These are phyloP conservation scores for Drosophila mayaguana DNA, from an alignment of 2,888 invertebrate genomes.

Conservation along the genomic window DNA sequence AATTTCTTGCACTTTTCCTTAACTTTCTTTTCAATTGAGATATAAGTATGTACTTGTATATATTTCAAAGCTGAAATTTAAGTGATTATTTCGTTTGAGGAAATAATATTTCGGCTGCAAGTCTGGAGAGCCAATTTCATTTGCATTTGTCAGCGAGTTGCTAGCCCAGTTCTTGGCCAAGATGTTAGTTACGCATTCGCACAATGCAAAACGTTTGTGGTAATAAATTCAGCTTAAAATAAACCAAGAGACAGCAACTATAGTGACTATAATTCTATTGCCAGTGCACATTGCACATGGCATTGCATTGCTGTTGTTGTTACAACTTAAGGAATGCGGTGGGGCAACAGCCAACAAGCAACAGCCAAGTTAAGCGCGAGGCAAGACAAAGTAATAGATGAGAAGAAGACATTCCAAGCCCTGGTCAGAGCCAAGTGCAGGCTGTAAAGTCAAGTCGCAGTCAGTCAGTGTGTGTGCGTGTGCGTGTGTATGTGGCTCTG, in stretches of 20 bases:
- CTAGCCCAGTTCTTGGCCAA: background rate
- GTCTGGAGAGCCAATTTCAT: slow-evolving; percentile 43
- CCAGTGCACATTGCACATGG: slow-evolving; percentile 26
- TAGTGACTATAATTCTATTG: slow-evolving; percentile 70
- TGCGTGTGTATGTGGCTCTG: slow-evolving; percentile 17
- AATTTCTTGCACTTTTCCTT: no score
- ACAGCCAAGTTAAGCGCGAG: slow-evolving; percentile 63
- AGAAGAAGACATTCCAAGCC: slow-evolving; percentile 62
- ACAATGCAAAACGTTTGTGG: slow-evolving; percentile 29
- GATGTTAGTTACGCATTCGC: slow-evolving; percentile 9
- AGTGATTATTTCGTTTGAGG: slow-evolving; percentile 7
- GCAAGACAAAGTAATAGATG: slow-evolving; percentile 61
- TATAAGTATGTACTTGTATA: background rate
- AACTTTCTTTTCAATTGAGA: background rate
- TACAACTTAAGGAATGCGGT: slow-evolving; percentile 39
- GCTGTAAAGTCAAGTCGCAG: slow-evolving; percentile 43
- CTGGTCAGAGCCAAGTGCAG: slow-evolving; percentile 56
- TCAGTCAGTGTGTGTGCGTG: slow-evolving; percentile 16
- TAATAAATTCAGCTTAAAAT: slow-evolving; percentile 71
- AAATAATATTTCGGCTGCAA: slow-evolving; percentile 2
- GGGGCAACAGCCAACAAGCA: slow-evolving; percentile 45
- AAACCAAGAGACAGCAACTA: slow-evolving; percentile 61
- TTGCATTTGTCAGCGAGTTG: slow-evolving; percentile 42
- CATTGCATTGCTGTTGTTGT: no score
- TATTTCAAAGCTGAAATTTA: background rate